These are phyloP conservation scores for Bombyx huttoni DNA, from an alignment of 2,888 invertebrate genomes.

Conservation along the genomic window DNA sequence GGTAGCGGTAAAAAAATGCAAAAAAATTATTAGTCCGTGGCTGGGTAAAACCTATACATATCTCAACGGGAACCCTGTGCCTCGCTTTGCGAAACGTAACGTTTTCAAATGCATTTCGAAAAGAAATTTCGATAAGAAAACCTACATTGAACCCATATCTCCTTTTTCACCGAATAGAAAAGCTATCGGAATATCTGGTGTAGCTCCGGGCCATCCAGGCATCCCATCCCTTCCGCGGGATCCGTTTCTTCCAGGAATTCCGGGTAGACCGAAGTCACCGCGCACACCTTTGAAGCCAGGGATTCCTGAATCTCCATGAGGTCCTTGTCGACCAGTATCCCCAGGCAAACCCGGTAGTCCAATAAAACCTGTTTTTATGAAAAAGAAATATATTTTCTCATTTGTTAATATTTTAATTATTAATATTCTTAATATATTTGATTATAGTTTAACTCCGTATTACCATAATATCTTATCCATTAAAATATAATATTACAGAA, in stretches of 20 bases:
- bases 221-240: slow-evolving; percentile 63
- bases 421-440: too few species aligned
- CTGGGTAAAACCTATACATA: too few species aligned
- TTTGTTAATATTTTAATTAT: too few species aligned
- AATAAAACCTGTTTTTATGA: slow-evolving; percentile 36
- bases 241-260: slow-evolving; percentile 60
- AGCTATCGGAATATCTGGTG: slow-evolving; percentile 39
- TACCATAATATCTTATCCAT: too few species aligned
- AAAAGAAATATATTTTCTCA: background rate
- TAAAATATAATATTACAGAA: too few species aligned
- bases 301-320: slow-evolving; percentile 31
- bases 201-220: slow-evolving; percentile 64
- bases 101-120: background rate
- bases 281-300: slow-evolving; percentile 38
- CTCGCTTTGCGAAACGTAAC: background rate
- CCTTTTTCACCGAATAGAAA: slow-evolving; percentile 63
- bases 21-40: too few species aligned
- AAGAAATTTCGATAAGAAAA: background rate
- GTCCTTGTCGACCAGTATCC: slow-evolving; percentile 44
- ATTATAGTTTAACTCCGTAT: too few species aligned
- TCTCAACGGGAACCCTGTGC: too few species aligned
- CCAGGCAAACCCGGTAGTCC: slow-evolving; percentile 58
- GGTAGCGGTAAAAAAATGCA: too few species aligned
- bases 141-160: slow-evolving; percentile 48
- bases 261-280: slow-evolving; percentile 61